Conservation (phyloP, 2,888 invertebrate genomes). For the Adelognathus sp. region DNA sequence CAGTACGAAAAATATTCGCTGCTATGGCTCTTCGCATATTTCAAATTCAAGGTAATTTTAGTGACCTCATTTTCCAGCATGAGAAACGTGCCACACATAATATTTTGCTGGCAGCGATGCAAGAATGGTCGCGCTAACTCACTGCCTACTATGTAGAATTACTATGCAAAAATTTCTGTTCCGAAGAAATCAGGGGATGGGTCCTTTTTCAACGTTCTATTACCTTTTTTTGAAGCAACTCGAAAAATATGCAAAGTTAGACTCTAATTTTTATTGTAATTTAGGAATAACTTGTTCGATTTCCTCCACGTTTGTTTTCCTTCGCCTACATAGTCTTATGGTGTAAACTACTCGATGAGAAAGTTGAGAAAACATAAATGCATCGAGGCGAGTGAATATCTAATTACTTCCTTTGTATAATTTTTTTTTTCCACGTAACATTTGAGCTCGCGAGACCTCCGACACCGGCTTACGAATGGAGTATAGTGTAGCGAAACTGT, state of each 20-base stretch:
- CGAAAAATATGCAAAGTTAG: no score
- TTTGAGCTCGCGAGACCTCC: slow-evolving; percentile 13
- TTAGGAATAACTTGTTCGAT: no score
- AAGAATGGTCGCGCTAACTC: no score
- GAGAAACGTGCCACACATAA: not conserved
- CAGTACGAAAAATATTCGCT: not conserved
- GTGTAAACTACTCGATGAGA: not conserved
- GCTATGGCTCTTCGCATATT: slow-evolving; percentile 68
- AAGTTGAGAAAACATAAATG: not conserved
- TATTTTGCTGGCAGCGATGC: not conserved
- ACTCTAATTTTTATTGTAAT: no score
- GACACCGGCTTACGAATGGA: slow-evolving; percentile 5
- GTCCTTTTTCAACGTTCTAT: no score
- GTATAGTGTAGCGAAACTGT: not conserved
- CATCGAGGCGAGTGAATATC: not conserved
- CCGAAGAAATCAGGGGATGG: no score
- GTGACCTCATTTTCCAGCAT: not conserved
- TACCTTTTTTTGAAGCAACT: no score
- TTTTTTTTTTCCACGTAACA: slow-evolving; percentile 19
- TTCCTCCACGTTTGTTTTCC: no score
- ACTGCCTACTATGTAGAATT: no score
- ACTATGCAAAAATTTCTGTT: no score
- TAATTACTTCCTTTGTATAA: slow-evolving; percentile 24
- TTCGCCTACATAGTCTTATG: no score
- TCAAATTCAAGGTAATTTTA: slow-evolving; percentile 70